Conservation (phyloP, 2,797 vertebrate species). For the Rhynchonycteris naso region DNA sequence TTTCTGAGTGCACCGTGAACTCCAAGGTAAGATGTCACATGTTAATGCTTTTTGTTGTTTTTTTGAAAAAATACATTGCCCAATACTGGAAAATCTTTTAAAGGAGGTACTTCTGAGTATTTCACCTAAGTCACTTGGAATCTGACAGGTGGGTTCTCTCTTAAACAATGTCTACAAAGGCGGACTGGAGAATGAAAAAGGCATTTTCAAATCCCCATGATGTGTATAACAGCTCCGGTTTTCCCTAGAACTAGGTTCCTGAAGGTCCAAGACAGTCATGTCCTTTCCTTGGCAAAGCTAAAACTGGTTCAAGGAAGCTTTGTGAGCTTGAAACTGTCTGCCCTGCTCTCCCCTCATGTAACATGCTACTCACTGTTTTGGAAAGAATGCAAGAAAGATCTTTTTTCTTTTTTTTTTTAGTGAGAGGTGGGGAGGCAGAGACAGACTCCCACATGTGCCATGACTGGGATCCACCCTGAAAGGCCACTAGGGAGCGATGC, state of each 20-base stretch:
- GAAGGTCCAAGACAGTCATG: not conserved
- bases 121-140: not conserved
- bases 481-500: too few species aligned
- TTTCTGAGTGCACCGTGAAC: not conserved
- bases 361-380: not conserved
- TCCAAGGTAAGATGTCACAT: not conserved
- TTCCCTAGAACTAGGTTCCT: not conserved
- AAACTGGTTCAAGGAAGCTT: not conserved
- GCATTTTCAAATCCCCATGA: not conserved
- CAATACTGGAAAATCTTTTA: not conserved
- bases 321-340: not conserved
- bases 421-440: too few species aligned
- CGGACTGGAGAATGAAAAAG: not conserved
- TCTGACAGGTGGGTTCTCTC: not conserved
- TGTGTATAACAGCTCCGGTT: not conserved
- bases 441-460: too few species aligned
- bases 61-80: conserved; percentile 26
- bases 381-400: not conserved
- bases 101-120: not conserved
- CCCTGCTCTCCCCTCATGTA: not conserved
- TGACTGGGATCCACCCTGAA: too few species aligned
- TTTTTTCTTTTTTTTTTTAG: not conserved
- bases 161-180: not conserved
- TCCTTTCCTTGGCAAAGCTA: not conserved
- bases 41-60: not conserved